Evolutionary conservation across 2,888 invertebrate genomes (phyloP).

Genomic region (Hydrotaea diabolus): DNA sequence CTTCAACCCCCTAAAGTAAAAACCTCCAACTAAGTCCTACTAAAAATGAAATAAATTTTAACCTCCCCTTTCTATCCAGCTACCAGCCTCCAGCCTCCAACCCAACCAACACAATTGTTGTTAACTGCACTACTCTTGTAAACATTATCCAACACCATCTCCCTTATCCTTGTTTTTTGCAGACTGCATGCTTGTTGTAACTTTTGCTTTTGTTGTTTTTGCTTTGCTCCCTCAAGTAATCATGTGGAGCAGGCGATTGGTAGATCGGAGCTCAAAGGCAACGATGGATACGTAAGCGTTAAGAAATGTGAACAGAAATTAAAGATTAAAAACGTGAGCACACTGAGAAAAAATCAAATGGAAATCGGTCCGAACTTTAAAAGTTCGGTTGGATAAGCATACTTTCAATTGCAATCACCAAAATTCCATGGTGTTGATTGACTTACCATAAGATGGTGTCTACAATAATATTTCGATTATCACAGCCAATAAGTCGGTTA

Average conservation of each 20-base stretch:
- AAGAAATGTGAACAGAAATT: slow-evolving; percentile 6
- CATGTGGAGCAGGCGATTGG: background rate
- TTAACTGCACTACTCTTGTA: slow-evolving; percentile 40
- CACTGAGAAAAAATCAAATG: too few relatives aligned
- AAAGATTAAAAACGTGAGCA: slow-evolving; percentile 43
- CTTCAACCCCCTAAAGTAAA: background rate
- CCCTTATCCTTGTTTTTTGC: background rate
- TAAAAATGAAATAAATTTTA: background rate
- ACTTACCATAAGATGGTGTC: too few relatives aligned
- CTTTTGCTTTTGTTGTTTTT: background rate
- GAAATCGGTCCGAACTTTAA: too few relatives aligned
- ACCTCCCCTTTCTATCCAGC: too few relatives aligned
- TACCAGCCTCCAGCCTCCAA: too few relatives aligned
- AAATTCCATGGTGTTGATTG: too few relatives aligned
- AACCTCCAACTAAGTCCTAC: slow-evolving; percentile 13
- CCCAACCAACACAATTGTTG: background rate
- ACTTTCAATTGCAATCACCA: too few relatives aligned
- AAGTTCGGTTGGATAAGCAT: too few relatives aligned
- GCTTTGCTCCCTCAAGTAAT: slow-evolving; percentile 40
- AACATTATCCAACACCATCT: background rate
- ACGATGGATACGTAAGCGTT: background rate
- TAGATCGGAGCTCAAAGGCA: background rate
- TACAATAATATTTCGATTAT: too few relatives aligned
- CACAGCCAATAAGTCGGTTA: too few relatives aligned
- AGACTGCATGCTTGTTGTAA: slow-evolving; percentile 41